Conservation (phyloP, 2,113 vertebrate genomes). For the Ranitomeya variabilis region DNA sequence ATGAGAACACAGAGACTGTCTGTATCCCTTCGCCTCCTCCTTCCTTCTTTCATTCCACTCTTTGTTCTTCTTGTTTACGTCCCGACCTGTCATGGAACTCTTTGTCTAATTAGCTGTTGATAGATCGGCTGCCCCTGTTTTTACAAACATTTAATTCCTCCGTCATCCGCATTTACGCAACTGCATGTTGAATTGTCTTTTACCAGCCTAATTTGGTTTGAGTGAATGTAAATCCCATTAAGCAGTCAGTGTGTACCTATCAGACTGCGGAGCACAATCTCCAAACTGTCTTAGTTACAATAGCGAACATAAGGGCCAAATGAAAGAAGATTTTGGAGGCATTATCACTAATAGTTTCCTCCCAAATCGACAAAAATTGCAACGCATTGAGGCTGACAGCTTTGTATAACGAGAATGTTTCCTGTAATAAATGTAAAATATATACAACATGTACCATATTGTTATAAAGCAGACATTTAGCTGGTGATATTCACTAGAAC, state of each 20-base stretch:
- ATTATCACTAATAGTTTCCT: conserved; percentile 63
- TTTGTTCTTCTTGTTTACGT: conserved; percentile 75
- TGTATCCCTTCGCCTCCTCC: conserved; percentile 59
- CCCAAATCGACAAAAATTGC: conserved; percentile 61
- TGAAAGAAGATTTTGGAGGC: conserved; percentile 69
- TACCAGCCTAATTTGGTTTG: conserved; percentile 80
- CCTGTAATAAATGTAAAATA: conserved; percentile 16
- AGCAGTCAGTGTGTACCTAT: conserved; percentile 77
- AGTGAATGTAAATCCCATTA: conserved; percentile 83
- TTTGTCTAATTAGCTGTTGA: conserved; percentile 83
- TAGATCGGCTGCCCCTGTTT: conserved; percentile 79
- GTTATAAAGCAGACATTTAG: not conserved
- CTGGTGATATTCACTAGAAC: not conserved
- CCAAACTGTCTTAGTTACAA: conserved; percentile 68
- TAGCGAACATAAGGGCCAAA: conserved; percentile 65
- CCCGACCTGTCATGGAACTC: conserved; percentile 71
- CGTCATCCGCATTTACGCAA: conserved; percentile 77
- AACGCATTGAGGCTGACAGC: conserved; percentile 59
- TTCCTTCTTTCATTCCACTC: conserved; percentile 64
- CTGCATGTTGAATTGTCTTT: conserved; percentile 78
- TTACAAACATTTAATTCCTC: conserved; percentile 82
- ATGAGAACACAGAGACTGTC: conserved; percentile 64
- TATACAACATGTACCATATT: not conserved
- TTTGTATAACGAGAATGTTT: conserved; percentile 61
- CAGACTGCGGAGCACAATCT: conserved; percentile 71